Percentiles rank a stretch among this genome's conserved stretches.
phyloP scores from a whole-genome alignment of 2,888 invertebrate species.

The Rambutsinella grinnellia region DNA sequence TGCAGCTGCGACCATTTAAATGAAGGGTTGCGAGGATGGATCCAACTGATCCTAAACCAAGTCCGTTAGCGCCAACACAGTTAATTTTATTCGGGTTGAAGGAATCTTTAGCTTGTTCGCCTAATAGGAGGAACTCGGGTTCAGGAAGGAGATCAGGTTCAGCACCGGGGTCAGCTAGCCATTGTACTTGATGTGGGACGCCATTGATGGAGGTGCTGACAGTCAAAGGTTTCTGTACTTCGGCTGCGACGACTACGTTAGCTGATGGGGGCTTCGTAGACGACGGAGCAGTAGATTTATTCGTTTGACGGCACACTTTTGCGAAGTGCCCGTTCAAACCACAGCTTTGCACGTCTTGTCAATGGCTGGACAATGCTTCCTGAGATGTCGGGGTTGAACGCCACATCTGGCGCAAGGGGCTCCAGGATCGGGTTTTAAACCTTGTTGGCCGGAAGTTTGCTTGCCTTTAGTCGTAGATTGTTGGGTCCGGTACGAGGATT shows the following conservation, averaged over 20 bases:
- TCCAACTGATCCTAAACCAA: background rate
- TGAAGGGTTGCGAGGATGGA: background rate
- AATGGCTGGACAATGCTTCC: background rate
- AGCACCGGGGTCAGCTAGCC: background rate
- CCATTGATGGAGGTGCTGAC: background rate
- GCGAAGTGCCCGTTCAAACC: background rate
- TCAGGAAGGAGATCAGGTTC: background rate
- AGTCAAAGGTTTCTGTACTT: background rate
- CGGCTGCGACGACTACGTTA: background rate
- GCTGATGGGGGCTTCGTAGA: background rate
- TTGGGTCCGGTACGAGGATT: too few species aligned
- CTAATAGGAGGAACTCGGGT: background rate
- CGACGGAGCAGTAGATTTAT: background rate
- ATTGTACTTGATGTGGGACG: background rate
- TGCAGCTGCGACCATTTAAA: background rate
- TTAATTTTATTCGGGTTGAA: background rate
- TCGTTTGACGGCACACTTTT: background rate
- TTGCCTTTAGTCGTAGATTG: background rate
- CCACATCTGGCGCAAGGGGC: background rate
- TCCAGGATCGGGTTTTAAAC: too few species aligned
- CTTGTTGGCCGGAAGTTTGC: too few species aligned
- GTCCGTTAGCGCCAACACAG: constrained; percentile 6
- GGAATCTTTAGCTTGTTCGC: background rate
- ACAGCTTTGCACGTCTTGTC: background rate
- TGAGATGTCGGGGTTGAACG: background rate